These are phyloP conservation scores for Apamea anceps DNA, from an alignment of 2,888 invertebrate species.

Conservation along the genomic window DNA sequence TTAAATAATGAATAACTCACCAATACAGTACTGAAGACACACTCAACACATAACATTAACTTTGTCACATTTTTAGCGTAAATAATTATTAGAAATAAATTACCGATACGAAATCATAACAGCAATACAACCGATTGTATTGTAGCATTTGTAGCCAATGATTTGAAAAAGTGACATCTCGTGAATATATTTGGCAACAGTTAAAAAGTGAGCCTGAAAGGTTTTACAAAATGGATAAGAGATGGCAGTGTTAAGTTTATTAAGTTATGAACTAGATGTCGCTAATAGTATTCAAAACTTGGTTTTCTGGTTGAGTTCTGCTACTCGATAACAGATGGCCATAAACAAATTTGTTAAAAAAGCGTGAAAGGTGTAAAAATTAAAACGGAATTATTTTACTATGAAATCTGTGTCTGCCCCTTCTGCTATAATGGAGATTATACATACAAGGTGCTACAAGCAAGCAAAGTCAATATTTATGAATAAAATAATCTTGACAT, in stretches of 20 bases:
- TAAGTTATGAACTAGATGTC: conserved; percentile 36
- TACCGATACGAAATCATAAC: conserved; percentile 46
- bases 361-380: rapidly evolving
- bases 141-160: not conserved
- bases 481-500: conserved; percentile 12
- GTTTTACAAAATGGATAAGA: not conserved
- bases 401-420: too few species aligned
- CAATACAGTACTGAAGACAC: conserved; percentile 4
- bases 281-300: not conserved
- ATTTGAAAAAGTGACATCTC: conserved; percentile 30
- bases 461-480: not conserved
- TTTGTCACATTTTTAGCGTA: conserved; percentile 21
- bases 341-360: not conserved
- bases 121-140: conserved; percentile 46
- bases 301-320: not conserved
- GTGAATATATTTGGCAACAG: not conserved
- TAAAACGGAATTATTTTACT: not conserved
- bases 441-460: conserved; percentile 1
- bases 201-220: not conserved
- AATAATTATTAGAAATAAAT: conserved; percentile 45
- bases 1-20: conserved; percentile 34
- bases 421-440: not conserved
- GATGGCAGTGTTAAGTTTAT: conserved; percentile 29
- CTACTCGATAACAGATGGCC: conserved; percentile 50
- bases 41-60: conserved; percentile 10